These are phyloP conservation scores for Scyliorhinus canicula DNA, from an alignment of 2,797 vertebrate species.

Conservation along the genomic window DNA sequence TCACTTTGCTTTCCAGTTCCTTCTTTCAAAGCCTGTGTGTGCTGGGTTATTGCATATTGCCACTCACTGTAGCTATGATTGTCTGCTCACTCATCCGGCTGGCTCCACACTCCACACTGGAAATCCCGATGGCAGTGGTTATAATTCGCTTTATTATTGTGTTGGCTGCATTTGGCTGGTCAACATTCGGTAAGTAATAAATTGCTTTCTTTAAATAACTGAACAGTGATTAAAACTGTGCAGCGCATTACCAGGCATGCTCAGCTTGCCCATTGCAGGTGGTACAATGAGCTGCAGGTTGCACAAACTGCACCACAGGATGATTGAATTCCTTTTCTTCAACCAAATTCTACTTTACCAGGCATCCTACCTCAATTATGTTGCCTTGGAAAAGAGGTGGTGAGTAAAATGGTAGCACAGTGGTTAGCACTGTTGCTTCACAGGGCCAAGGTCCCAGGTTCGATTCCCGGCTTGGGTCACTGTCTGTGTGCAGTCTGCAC, in stretches of 20 bases:
- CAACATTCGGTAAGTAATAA: constrained; percentile 69
- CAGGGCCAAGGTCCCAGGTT: too few species aligned
- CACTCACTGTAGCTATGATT: constrained; percentile 79
- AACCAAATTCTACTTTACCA: background rate
- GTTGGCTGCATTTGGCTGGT: constrained; percentile 78
- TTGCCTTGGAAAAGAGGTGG: background rate
- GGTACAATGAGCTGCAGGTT: background rate
- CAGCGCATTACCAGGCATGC: background rate
- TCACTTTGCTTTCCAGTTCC: constrained; percentile 57
- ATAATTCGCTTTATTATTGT: constrained; percentile 75
- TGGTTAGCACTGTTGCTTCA: too few species aligned
- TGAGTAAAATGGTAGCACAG: too few species aligned
- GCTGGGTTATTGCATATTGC: constrained; percentile 89
- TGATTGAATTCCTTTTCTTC: background rate
- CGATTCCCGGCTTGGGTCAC: too few species aligned
- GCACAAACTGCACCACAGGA: background rate
- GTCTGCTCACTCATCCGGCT: constrained; percentile 82
- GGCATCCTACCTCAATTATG: background rate
- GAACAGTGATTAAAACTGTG: background rate
- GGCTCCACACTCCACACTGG: constrained; percentile 41
- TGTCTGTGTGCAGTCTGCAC: too few species aligned
- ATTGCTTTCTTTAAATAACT: background rate
- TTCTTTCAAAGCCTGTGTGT: constrained; percentile 97
- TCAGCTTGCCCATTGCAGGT: background rate
- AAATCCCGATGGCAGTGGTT: constrained; percentile 45